A percentile compares a stretch with the other conserved stretches of the same genome.
phyloP scores from a whole-genome alignment of 2,888 invertebrate species.

The Sussaba pulchella region DNA sequence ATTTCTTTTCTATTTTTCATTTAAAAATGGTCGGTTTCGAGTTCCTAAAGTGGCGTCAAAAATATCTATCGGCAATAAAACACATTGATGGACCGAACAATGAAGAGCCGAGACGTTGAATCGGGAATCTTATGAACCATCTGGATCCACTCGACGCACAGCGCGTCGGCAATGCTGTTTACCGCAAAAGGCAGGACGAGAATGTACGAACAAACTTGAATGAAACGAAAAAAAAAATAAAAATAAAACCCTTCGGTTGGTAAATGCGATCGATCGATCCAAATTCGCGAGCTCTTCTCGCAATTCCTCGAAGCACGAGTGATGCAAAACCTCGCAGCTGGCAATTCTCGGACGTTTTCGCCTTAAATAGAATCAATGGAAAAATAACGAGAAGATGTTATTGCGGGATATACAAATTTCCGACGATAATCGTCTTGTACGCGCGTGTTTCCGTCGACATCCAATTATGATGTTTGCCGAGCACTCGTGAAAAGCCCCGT shows the following conservation, averaged over 20 bases:
- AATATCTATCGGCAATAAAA: constrained; percentile 38
- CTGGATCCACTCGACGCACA: constrained; percentile 8
- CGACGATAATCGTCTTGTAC: constrained; percentile 5
- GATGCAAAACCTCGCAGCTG: not conserved
- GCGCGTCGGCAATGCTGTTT: not conserved
- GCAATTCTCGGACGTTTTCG: not conserved
- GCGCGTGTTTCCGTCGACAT: constrained; percentile 21
- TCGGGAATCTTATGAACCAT: constrained; percentile 25
- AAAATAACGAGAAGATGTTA: too few relatives aligned
- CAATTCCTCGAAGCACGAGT: not conserved
- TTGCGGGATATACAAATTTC: not conserved
- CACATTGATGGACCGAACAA: constrained; percentile 45
- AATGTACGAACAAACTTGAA: too few relatives aligned
- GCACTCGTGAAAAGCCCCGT: not conserved
- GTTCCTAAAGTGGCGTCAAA: too few relatives aligned
- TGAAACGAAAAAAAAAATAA: too few relatives aligned
- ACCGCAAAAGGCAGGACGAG: not conserved
- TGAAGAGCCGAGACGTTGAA: constrained; percentile 34
- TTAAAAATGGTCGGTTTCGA: too few relatives aligned
- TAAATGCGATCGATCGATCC: not conserved
- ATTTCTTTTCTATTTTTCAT: too few relatives aligned
- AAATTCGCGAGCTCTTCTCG: not conserved
- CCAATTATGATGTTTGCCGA: constrained; percentile 43
- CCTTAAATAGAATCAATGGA: too few relatives aligned
- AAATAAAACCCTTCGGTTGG: not conserved